Conservation (phyloP, 1,140 invertebrate species). For the Zaprionus capensis region DNA sequence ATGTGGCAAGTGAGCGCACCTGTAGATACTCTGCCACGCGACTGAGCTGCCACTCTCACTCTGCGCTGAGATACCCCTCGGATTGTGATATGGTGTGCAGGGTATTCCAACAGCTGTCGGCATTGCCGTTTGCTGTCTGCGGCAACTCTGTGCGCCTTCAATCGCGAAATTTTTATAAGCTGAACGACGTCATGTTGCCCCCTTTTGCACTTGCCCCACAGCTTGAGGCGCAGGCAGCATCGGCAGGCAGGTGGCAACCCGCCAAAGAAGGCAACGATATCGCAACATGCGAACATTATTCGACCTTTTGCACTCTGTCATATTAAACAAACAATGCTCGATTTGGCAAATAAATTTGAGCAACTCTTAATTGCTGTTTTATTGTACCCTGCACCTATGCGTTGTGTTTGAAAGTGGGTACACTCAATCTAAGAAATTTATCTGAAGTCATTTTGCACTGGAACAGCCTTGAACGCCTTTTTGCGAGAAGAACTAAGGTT, state of each 20-base stretch:
- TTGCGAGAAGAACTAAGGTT: no score
- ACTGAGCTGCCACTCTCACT: no score
- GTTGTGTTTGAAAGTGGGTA: neutral
- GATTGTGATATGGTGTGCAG: neutral
- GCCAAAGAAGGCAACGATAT: slow-evolving; percentile 14
- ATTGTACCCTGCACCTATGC: neutral
- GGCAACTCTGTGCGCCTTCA: slow-evolving; percentile 29
- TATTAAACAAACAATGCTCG: slow-evolving; percentile 19
- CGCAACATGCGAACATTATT: slow-evolving; percentile 32
- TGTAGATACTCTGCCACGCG: neutral
- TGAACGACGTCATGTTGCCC: slow-evolving; percentile 25
- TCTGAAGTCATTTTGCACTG: no score
- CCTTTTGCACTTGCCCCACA: neutral
- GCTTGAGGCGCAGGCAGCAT: neutral
- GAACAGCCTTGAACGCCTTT: no score
- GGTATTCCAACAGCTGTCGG: slow-evolving; percentile 49
- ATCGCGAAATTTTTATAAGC: slow-evolving; percentile 53
- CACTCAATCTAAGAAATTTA: neutral
- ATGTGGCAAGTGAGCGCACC: neutral
- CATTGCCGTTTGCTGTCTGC: slow-evolving; percentile 35
- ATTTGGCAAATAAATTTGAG: neutral
- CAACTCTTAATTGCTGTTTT: neutral
- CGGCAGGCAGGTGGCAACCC: slow-evolving; percentile 29
- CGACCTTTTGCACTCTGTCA: slow-evolving; percentile 26
- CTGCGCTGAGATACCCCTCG: neutral